phyloP scores from a whole-genome alignment of 2,888 invertebrate genomes.

The Artemia sp. region DNA sequence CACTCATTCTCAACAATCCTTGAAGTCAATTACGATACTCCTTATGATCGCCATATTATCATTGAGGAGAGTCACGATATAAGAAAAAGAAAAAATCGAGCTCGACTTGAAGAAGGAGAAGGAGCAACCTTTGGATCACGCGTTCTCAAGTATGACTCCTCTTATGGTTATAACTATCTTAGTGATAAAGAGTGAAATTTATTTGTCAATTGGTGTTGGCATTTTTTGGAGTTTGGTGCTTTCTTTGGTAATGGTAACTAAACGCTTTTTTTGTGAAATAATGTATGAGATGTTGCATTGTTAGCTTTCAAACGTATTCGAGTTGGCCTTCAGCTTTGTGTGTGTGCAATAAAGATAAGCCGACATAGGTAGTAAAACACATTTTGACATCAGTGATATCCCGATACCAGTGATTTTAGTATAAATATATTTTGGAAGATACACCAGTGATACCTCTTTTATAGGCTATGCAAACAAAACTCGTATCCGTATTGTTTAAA shows the following conservation, averaged over 20 bases:
- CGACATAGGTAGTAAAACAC: no score
- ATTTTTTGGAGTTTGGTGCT: background rate
- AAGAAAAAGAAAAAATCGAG: constrained; percentile 43
- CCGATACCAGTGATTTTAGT: no score
- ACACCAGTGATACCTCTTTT: no score
- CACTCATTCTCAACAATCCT: constrained; percentile 78
- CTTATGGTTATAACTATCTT: constrained; percentile 2
- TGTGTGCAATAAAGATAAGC: no score
- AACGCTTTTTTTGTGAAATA: no score
- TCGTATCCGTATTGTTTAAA: no score
- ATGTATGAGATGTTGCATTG: no score
- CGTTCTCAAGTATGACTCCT: constrained; percentile 43
- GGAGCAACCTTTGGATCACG: constrained; percentile 42
- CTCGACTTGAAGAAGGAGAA: constrained; percentile 42
- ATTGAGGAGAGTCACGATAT: constrained; percentile 63
- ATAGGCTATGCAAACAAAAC: no score
- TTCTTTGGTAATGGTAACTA: background rate
- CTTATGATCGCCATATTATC: constrained; percentile 77
- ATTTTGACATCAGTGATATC: no score
- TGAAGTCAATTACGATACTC: constrained; percentile 83
- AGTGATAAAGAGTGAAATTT: constrained; percentile 7
- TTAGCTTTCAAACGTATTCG: no score
- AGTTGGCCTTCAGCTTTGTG: no score
- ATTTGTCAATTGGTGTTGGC: background rate
- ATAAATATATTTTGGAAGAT: no score